These are phyloP conservation scores for Orchestes rusci DNA, from an alignment of 2,888 invertebrate genomes.

Conservation along the genomic window DNA sequence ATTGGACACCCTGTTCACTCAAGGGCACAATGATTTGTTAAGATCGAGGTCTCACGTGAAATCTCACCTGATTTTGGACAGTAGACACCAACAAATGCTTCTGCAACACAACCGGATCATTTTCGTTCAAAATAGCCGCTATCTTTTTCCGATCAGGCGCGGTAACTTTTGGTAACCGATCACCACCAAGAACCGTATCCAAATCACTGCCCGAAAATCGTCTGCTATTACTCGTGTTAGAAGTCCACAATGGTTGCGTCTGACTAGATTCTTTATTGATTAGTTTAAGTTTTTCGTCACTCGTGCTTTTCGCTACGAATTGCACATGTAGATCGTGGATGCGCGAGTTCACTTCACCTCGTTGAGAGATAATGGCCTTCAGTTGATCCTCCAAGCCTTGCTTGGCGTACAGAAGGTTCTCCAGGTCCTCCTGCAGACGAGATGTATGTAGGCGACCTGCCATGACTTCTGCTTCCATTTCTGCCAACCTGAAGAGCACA, in stretches of 20 bases:
- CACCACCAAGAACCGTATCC: constrained; percentile 22
- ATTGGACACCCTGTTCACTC: too few relatives aligned
- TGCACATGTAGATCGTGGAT: constrained; percentile 50
- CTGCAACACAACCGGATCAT: constrained; percentile 74
- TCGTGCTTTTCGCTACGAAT: constrained; percentile 43
- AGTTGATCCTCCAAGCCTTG: constrained; percentile 56
- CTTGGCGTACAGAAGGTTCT: constrained; percentile 51
- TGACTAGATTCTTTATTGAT: constrained; percentile 23
- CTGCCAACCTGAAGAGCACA: constrained; percentile 55
- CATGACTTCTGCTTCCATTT: constrained; percentile 66
- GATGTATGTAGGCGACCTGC: constrained; percentile 59
- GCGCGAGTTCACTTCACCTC: constrained; percentile 51
- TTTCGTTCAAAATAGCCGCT: constrained; percentile 75
- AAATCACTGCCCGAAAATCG: constrained; percentile 17
- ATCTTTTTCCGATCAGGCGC: constrained; percentile 68
- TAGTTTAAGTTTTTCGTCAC: constrained; percentile 21
- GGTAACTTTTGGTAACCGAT: constrained; percentile 52
- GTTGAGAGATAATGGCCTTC: constrained; percentile 50
- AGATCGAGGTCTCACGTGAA: too few relatives aligned
- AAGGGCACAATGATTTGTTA: too few relatives aligned
- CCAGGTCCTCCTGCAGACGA: constrained; percentile 57
- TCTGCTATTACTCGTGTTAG: constrained; percentile 6
- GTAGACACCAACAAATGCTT: constrained; percentile 74
- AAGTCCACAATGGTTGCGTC: constrained; percentile 12
- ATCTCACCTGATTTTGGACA: constrained; percentile 79